phyloP scores from a whole-genome alignment of 2,113 vertebrate genomes.

The Syngnathoides biaculeatus region DNA sequence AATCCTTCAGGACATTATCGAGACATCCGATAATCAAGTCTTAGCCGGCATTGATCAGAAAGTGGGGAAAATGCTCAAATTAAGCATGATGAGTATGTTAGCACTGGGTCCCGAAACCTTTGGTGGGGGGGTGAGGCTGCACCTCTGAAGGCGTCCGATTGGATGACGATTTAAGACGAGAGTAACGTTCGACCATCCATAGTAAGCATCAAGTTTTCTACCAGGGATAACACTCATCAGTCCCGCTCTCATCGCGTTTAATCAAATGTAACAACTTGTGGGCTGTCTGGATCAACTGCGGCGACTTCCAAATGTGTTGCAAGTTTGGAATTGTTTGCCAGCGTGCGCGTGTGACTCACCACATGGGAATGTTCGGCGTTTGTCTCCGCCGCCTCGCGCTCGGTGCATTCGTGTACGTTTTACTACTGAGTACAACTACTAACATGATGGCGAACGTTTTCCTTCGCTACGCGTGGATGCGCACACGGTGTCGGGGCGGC shows the following conservation, averaged over 20 bases:
- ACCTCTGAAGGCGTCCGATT: not conserved
- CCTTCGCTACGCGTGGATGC: slow-evolving; percentile 23
- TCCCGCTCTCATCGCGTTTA: not conserved
- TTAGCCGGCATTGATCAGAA: not conserved
- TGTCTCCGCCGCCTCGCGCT: slow-evolving; percentile 44
- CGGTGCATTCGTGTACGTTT: slow-evolving; percentile 7
- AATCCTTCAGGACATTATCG: not conserved
- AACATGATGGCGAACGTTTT: slow-evolving; percentile 36
- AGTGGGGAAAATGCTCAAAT: not conserved
- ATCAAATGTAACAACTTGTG: not conserved
- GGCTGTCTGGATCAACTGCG: slow-evolving; percentile 6
- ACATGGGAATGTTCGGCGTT: slow-evolving; percentile 60
- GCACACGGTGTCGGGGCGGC: slow-evolving; percentile 15
- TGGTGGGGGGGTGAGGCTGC: too few species aligned
- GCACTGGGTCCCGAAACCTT: not conserved
- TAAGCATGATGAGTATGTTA: not conserved
- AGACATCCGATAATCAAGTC: not conserved
- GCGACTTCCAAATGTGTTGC: slow-evolving; percentile 22
- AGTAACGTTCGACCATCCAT: too few species aligned
- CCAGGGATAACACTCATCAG: not conserved
- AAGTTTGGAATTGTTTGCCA: slow-evolving; percentile 32
- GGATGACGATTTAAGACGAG: not conserved
- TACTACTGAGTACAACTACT: not conserved
- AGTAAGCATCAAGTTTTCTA: not conserved
- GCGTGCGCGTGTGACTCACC: slow-evolving; percentile 57